Evolutionary conservation across 2,888 invertebrate species (phyloP).

Genomic region (Machimus rusticus): DNA sequence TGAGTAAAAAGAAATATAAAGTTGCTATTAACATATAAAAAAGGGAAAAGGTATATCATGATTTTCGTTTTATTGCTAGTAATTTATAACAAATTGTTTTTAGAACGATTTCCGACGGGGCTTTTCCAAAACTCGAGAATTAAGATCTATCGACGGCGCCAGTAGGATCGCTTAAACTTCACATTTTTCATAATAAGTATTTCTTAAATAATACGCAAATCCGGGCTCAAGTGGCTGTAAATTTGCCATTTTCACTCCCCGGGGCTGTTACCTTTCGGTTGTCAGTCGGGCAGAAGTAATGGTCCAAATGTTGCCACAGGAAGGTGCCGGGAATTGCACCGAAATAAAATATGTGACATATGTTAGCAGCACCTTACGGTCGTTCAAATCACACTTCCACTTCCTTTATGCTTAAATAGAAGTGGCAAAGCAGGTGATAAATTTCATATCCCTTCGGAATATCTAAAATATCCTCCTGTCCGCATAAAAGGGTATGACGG

Average conservation of each 20-base stretch:
- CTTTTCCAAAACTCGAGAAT: not conserved
- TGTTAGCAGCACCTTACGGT: constrained; percentile 31
- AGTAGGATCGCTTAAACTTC: not conserved
- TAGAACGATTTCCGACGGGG: not conserved
- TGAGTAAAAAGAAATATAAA: not conserved
- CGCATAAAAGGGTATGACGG: not conserved
- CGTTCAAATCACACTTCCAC: constrained; percentile 38
- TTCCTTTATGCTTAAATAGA: constrained; percentile 36
- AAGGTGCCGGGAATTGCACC: constrained; percentile 25
- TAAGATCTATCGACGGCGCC: not conserved
- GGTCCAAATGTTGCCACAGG: constrained; percentile 29
- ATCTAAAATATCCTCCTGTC: constrained; percentile 8
- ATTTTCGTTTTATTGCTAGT: not conserved
- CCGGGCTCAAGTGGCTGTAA: constrained; percentile 22
- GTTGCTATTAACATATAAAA: not conserved
- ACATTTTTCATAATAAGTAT: constrained; percentile 16
- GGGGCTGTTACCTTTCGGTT: not conserved
- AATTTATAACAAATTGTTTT: not conserved
- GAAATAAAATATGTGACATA: constrained; percentile 27
- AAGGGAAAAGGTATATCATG: not conserved
- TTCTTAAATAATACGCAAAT: not conserved
- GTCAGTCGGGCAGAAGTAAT: constrained; percentile 6
- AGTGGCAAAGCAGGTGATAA: constrained; percentile 39
- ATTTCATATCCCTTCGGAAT: constrained; percentile 40
- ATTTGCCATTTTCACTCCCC: not conserved